Evolutionary conservation across 92 coral and sea anemone genomes (phyloP), one percentile per base, ranked within the genome.

Genomic region (Phenganax marumi): DNA sequence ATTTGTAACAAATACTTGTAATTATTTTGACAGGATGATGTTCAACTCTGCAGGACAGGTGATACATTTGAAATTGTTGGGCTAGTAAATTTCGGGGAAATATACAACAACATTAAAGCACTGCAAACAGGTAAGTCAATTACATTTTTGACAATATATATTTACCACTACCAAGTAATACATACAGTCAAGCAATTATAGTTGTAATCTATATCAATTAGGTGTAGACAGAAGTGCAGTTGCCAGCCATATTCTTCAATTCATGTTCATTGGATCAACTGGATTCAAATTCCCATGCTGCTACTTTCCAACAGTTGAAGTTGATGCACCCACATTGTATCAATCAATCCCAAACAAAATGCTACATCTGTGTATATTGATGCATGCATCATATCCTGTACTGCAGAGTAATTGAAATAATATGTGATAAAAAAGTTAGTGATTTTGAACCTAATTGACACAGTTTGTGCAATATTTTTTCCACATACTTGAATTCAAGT

Each of bases 191-290:
- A 33, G 43, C 43, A 1, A 22, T 7, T 81, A 18, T 23, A 6
- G 2, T 72, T 12, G 11, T 9, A 72, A 72, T 72, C 43, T 33
- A 33, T 33, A 33, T 33, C 43, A 33, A 1, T 33, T 33, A 33
- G 43, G 43, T 33, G 43, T 33, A 53, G 17, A 53, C 57, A 53
- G 57, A 10, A 53, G 57, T 53, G 57, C 62, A 56, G 76, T 86
- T 24, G 89, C 89, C 24, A 72, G 63, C n/a, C 85, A 86, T 49
- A 58, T 86, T 0, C 60, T 80, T 0, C 89, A 86, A 49, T 86
- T 86, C 39, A 86, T 86, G 89, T 86, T 86, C 46, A 21, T 86
- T 86, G 89, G 86, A 16, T 80, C 89, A 3, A 86, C 85, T 48
- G 89, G 89, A 2, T 86, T 86, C 52, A 86, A 86, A 74, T 19